A percentile compares a stretch with the other conserved stretches of the same genome.
Conservation (phyloP, 2,888 invertebrate species). For the Drosophila quinaria region DNA sequence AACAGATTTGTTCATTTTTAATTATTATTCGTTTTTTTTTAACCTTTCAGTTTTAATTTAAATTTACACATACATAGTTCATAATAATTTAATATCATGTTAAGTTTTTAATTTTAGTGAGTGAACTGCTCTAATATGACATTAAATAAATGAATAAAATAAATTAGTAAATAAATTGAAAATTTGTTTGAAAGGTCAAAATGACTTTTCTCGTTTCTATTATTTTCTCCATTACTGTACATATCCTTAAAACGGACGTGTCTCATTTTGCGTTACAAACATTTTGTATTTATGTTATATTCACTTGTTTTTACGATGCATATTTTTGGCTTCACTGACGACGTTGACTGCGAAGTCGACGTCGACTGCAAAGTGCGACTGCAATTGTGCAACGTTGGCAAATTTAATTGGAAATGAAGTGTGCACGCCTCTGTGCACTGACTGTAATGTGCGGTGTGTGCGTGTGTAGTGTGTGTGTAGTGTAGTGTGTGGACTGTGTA, state of each 20-base stretch:
- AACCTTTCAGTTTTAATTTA: too few species aligned
- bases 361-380: constrained; percentile 18
- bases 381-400: constrained; percentile 74
- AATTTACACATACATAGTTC: too few species aligned
- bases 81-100: too few species aligned
- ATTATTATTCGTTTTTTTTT: too few species aligned
- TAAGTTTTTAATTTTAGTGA: too few species aligned
- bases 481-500: constrained; percentile 23
- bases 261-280: constrained; percentile 47
- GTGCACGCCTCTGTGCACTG: constrained; percentile 48
- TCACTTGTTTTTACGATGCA: constrained; percentile 57
- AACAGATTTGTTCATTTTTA: too few species aligned
- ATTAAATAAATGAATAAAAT: too few species aligned
- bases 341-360: constrained; percentile 23
- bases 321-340: constrained; percentile 53
- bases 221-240: background rate
- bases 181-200: too few species aligned
- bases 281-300: constrained; percentile 63
- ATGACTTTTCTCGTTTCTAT: too few species aligned
- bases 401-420: constrained; percentile 82
- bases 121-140: too few species aligned
- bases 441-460: constrained; percentile 12
- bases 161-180: too few species aligned
- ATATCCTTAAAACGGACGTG: background rate
- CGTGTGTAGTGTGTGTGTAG: constrained; percentile 34